Evolutionary conservation across 2,113 vertebrate species (phyloP).

Genomic region (Ochotona curzoniae): DNA sequence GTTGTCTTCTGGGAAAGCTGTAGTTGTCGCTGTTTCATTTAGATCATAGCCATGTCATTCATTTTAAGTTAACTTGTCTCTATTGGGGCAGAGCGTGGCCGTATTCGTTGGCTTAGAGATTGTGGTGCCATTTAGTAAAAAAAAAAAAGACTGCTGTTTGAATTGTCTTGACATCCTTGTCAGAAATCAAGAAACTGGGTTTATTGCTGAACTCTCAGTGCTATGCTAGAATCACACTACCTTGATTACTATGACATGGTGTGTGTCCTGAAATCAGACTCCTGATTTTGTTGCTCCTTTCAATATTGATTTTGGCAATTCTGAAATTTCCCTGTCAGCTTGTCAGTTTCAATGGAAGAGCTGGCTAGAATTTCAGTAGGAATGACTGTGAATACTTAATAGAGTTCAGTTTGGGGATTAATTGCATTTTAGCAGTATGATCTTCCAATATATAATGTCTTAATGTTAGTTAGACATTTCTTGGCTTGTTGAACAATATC

Average conservation of each 20-base stretch:
- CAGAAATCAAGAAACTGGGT: background rate
- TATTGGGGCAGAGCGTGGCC: background rate
- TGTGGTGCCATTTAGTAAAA: background rate
- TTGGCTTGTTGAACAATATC: background rate
- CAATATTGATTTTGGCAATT: background rate
- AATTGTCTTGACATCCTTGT: background rate
- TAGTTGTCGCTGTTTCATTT: background rate
- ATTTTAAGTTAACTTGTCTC: background rate
- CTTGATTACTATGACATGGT: background rate
- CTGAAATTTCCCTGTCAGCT: background rate
- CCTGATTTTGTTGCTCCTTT: background rate
- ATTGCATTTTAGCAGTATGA: background rate
- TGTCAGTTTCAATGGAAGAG: background rate
- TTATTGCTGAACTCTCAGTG: background rate
- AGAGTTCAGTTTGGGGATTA: background rate
- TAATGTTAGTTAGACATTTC: background rate
- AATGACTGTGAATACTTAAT: background rate
- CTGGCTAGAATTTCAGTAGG: background rate
- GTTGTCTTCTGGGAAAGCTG: background rate
- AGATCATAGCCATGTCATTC: background rate
- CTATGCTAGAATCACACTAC: too few species aligned
- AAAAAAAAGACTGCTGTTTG: background rate
- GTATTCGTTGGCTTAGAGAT: too few species aligned
- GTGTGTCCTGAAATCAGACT: background rate
- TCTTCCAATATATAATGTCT: conserved; percentile 24